Evolutionary conservation across 1,140 invertebrate genomes (phyloP), one percentile per base, ranked within the genome.

Genomic region (Ips typographus): DNA sequence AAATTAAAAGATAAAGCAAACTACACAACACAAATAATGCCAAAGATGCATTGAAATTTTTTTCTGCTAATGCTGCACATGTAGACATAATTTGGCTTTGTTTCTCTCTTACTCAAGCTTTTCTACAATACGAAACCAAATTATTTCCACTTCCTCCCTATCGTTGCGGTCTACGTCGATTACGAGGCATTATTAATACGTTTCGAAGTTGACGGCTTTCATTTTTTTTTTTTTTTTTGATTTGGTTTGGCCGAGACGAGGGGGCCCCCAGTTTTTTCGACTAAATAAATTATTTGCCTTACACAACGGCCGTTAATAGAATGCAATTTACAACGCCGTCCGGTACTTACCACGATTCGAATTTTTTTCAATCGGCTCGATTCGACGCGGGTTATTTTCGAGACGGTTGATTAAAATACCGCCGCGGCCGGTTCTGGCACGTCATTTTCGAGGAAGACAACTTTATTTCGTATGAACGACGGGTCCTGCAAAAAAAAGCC

Each of bases 251-350:
- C 22, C 22, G 22, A 22, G 22, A 22, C 22, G 22, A 22, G 22
- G 22, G 22, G 22, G 22, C 22, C 22, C 22, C 22, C 22, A 22
- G 22, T 49, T 49, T 49, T 49, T 3, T 49, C 44, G 44, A 49
- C 44, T 49, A 49, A 49, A 49, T 49, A 49, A 49, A 49, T 49
- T 49, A 49, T 49, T 49, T 49, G 44, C 44, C 44, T 49, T 49
- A 49, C 44, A 49, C 44, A 49, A 49, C 44, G 44, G 44, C 3
- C 44, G 22, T 49, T 49, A 49, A 49, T 49, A 49, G 44, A 49
- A 49, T 8, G 44, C 44, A 49, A 49, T 49, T 49, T 49, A 22
- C 22, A 22, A 22, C 22, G 22, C 22, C 22, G 22, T 22, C 22
- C 44, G 44, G 44, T 49, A 49, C 44, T 49, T 22, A 22, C 44